Percentiles rank a stretch among this genome's conserved stretches.
phyloP scores from a whole-genome alignment of 2,797 vertebrate species.

The Tapera naevia region DNA sequence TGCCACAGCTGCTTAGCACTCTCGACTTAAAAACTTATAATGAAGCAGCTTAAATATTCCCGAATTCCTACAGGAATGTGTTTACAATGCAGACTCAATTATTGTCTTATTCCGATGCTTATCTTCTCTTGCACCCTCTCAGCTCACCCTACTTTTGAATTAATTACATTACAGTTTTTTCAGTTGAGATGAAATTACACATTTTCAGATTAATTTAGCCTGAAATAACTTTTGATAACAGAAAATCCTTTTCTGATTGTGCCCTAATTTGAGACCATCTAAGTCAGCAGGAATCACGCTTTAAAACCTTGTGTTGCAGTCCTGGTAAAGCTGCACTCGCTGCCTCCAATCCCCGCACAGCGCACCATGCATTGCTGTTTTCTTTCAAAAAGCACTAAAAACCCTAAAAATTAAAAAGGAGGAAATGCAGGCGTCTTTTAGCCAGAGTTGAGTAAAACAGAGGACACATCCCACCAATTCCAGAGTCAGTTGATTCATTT shows the following conservation, averaged over 20 bases:
- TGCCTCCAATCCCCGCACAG: not conserved
- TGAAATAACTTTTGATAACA: not conserved
- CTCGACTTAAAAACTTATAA: not conserved
- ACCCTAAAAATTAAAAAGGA: no score
- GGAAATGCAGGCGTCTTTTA: not conserved
- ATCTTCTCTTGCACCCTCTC: constrained; percentile 7
- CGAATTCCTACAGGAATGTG: constrained; percentile 1
- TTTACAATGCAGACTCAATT: constrained; percentile 47
- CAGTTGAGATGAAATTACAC: constrained; percentile 47
- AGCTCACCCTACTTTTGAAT: constrained; percentile 26
- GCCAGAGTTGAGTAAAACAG: not conserved
- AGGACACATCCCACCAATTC: not conserved
- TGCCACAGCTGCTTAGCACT: not conserved
- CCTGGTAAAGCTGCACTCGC: accelerated
- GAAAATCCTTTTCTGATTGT: not conserved
- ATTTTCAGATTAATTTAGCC: constrained; percentile 47
- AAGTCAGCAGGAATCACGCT: not conserved
- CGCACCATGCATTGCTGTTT: accelerated
- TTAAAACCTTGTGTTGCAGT: not conserved
- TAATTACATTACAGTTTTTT: constrained; percentile 57
- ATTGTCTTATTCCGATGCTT: not conserved
- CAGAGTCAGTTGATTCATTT: constrained; percentile 32
- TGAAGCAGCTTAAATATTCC: not conserved
- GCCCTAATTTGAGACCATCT: not conserved
- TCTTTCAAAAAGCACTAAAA: not conserved